Conservation (phyloP, 1,140 invertebrate genomes). For the Choristoneura fumiferana region DNA sequence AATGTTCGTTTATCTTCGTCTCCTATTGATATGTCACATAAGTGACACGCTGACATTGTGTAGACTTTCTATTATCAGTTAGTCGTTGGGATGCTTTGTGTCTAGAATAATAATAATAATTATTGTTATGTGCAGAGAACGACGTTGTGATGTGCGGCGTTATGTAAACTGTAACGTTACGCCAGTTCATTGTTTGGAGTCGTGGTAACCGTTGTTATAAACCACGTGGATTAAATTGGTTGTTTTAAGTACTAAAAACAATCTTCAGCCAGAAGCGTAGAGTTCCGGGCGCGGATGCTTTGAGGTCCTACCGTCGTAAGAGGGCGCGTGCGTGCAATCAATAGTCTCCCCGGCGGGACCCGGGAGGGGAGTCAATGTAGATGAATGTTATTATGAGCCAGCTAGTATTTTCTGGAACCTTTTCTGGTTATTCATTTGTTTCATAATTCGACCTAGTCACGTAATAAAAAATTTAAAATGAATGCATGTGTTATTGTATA, state of each 20-base stretch:
- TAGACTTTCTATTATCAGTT: conserved; percentile 47
- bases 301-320: conserved; percentile 6
- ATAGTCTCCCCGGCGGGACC: conserved; percentile 2
- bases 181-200: conserved; percentile 39
- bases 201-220: conserved; percentile 31
- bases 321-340: conserved; percentile 2
- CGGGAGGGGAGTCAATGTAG: conserved; percentile 10
- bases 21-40: conserved; percentile 60
- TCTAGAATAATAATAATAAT: conserved; percentile 9
- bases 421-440: background rate
- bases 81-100: conserved; percentile 33
- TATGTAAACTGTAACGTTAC: conserved; percentile 34
- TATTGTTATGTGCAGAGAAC: conserved; percentile 13
- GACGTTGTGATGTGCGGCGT: conserved; percentile 28
- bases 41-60: conserved; percentile 44
- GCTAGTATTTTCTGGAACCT: background rate
- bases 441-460: too few relatives aligned
- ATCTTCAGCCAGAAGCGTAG: background rate
- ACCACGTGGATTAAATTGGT: conserved; percentile 25
- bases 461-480: too few relatives aligned
- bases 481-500: too few relatives aligned
- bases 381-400: conserved; percentile 11
- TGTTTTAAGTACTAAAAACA: background rate
- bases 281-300: background rate
- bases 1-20: conserved; percentile 48